A percentile compares a stretch with the other conserved stretches of the same genome.
Evolutionary conservation across 1,140 invertebrate species (phyloP).

Genomic region (Drosophila burlai): DNA sequence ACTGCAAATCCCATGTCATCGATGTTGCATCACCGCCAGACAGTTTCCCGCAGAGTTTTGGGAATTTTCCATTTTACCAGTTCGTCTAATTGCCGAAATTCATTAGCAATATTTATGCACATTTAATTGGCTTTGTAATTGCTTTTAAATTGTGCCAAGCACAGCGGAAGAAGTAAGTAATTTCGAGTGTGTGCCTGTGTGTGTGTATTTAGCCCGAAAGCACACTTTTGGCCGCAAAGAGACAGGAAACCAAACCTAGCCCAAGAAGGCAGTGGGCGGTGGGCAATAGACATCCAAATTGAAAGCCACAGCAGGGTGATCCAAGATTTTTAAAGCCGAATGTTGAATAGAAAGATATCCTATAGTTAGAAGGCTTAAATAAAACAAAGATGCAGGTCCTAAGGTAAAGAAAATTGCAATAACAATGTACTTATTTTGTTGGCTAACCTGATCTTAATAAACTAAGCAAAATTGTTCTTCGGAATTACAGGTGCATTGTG

Average conservation of each 20-base stretch:
- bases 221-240: constrained; percentile 56
- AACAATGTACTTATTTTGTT: too few relatives aligned
- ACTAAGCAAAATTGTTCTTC: too few relatives aligned
- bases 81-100: constrained; percentile 37
- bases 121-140: constrained; percentile 72
- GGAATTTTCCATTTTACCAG: constrained; percentile 3
- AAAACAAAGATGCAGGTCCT: not conserved
- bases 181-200: constrained; percentile 16
- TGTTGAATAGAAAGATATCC: constrained; percentile 7
- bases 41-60: not conserved
- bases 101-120: constrained; percentile 71
- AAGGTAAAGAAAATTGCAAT: not conserved
- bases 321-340: not conserved
- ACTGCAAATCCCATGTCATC: not conserved
- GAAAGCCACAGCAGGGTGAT: not conserved
- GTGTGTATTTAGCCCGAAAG: constrained; percentile 45
- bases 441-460: too few relatives aligned
- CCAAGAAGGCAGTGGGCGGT: constrained; percentile 65
- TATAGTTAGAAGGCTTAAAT: not conserved
- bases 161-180: constrained; percentile 31
- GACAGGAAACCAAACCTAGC: constrained; percentile 60
- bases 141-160: constrained; percentile 62
- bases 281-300: constrained; percentile 22
- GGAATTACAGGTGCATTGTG: too few relatives aligned
- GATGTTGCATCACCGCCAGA: constrained; percentile 1